Evolutionary conservation across 2,888 invertebrate species (phyloP), one percentile per base, ranked within the genome.

Genomic region (Plagodis dolabraria): DNA sequence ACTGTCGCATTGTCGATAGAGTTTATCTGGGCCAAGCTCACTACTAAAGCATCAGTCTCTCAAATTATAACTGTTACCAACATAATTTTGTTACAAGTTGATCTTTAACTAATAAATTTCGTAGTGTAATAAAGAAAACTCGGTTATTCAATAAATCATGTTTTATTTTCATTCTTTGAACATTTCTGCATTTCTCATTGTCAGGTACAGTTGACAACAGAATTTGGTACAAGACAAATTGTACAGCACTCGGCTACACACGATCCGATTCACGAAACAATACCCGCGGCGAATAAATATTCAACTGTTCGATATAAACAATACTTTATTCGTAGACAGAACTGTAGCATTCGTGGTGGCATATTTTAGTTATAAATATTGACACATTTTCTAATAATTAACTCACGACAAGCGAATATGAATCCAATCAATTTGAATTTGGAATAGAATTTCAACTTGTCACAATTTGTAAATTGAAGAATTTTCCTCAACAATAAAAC

Each of bases 101-200:
- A 38, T 9, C n/a, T 38, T 9, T 38, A 38, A 10, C 0, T n/a
- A 42, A 8, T 9, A 9, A 35, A 34, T 35, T 51, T 43, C 36
- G 33, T 42, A 49, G 49, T 53, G 57, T 63, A 68, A 65, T 56
- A 70, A 75, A 70, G 61, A 71, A 76, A 72, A 68, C 63, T 61
- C 67, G 61, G 5, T 46, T 8, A 53, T 71, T 77, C 62, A 68
- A 76, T 79, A 80, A 79, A 76, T 80, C 69, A 68, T 22, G 70
- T 81, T 87, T 88, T 85, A 86, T 85, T 87, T 75, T 71, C 79
- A 75, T 80, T 75, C 78, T 86, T 88, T 88, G 86, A 87, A 89
- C 88, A 85, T 88, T 78, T 75, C 67, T 70, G 79, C 77, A 79
- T 77, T 78, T 74, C 67, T 73, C 77, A 79, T 77, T 75, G 82